Conservation (phyloP, 2,888 invertebrate species). For the Leucophora obtusa region DNA sequence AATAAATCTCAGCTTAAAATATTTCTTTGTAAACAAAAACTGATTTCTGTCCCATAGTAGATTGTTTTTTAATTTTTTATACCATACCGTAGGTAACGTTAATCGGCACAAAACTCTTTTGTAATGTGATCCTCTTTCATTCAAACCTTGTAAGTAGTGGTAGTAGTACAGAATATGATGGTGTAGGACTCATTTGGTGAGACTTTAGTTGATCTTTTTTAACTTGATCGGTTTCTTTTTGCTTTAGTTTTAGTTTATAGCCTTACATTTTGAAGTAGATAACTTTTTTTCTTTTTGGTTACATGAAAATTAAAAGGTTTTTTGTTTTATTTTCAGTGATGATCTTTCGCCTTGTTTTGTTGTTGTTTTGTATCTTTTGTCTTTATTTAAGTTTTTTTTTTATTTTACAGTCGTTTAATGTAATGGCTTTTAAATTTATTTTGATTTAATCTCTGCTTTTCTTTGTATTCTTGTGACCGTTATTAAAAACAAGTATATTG, state of each 20-base stretch:
- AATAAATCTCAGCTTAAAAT: too few species aligned
- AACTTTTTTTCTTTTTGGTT: conserved; percentile 70
- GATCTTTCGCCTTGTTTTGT: conserved; percentile 47
- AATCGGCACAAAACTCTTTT: conserved; percentile 58
- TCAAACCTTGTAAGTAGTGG: neutral
- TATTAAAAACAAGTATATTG: conserved; percentile 56
- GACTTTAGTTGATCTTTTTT: conserved; percentile 67
- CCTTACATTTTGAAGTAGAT: conserved; percentile 74
- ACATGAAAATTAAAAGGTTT: conserved; percentile 78
- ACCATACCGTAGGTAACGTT: conserved; percentile 21
- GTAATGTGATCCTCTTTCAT: conserved; percentile 48
- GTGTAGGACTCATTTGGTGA: neutral
- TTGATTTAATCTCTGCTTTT: conserved; percentile 51
- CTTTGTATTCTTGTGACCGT: conserved; percentile 12
- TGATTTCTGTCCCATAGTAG: neutral
- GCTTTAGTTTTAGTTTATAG: conserved; percentile 68
- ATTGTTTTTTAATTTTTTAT: neutral
- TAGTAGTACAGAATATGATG: neutral
- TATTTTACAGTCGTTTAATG: conserved; percentile 56
- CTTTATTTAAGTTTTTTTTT: conserved; percentile 3
- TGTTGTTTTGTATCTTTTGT: neutral
- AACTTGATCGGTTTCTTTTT: conserved; percentile 31
- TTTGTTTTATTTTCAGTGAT: conserved; percentile 63
- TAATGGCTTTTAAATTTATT: conserved; percentile 62
- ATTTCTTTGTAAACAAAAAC: neutral